These are phyloP conservation scores for Ellobium chinense DNA, from an alignment of 2,888 invertebrate genomes.

Conservation along the genomic window DNA sequence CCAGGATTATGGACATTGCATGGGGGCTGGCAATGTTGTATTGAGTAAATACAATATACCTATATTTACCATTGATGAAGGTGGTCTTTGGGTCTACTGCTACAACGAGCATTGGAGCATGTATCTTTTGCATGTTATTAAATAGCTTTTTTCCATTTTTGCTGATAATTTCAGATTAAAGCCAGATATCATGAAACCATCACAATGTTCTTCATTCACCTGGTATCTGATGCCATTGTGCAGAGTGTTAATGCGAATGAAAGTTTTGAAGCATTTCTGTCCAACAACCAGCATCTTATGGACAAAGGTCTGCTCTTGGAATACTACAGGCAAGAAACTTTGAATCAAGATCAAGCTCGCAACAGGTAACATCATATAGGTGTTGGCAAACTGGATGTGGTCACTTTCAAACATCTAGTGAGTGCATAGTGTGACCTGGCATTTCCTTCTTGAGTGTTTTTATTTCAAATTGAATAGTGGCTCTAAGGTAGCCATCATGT, in stretches of 20 bases:
- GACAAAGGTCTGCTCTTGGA: constrained; percentile 62
- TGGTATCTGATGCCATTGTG: constrained; percentile 69
- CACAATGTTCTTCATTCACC: constrained; percentile 74
- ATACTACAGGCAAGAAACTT: constrained; percentile 66
- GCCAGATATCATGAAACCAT: constrained; percentile 77
- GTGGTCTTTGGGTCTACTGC: too few species aligned
- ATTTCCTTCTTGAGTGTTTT: too few species aligned
- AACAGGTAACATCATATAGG: constrained; percentile 54
- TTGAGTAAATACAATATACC: too few species aligned
- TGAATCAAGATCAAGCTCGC: constrained; percentile 61
- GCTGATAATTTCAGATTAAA: constrained; percentile 59
- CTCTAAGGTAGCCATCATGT: too few species aligned
- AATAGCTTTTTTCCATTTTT: background rate
- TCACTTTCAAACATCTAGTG: background rate
- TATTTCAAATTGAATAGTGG: too few species aligned
- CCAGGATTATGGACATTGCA: too few species aligned
- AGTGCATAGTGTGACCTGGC: too few species aligned
- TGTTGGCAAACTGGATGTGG: background rate
- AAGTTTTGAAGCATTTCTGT: constrained; percentile 74
- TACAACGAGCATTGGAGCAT: too few species aligned
- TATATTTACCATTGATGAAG: too few species aligned
- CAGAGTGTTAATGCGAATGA: constrained; percentile 44
- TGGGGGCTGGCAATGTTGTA: too few species aligned
- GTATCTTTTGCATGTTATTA: too few species aligned
- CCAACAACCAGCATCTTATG: constrained; percentile 61